phyloP scores from a whole-genome alignment of 2,113 vertebrate genomes.

The Forbesichthys agassizii region DNA sequence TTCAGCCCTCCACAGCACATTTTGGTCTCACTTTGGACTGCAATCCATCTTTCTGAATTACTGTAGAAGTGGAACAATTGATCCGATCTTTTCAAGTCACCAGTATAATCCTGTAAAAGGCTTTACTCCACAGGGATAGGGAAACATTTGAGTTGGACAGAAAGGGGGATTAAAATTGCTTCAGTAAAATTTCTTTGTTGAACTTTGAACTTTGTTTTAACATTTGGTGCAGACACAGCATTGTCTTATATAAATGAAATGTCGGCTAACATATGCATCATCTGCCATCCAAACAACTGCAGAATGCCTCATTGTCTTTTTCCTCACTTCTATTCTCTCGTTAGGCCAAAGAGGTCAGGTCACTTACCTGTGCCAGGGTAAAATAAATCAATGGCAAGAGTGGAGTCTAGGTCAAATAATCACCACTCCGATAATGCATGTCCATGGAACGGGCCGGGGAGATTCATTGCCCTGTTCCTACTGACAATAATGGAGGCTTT shows the following conservation, averaged over 20 bases:
- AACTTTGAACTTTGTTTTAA: constrained; percentile 23
- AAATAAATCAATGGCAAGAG: constrained; percentile 66
- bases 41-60: constrained; percentile 65
- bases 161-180: constrained; percentile 19
- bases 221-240: constrained; percentile 1
- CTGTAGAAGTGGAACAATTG: constrained; percentile 50
- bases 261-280: neutral
- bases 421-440: constrained; percentile 65
- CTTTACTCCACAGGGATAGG: constrained; percentile 27
- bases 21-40: constrained; percentile 51
- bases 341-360: constrained; percentile 39
- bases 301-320: constrained; percentile 6
- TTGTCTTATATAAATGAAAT: neutral
- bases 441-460: constrained; percentile 51
- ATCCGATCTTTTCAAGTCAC: constrained; percentile 53
- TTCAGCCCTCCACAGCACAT: constrained; percentile 63
- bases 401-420: constrained; percentile 75
- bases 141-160: constrained; percentile 34
- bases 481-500: constrained; percentile 74
- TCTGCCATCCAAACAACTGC: constrained; percentile 14
- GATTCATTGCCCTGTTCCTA: constrained; percentile 65
- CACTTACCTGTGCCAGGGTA: constrained; percentile 44
- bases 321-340: constrained; percentile 27
- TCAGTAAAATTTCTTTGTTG: constrained; percentile 17
- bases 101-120: constrained; percentile 50